Evolutionary conservation across 92 coral and sea anemone species (phyloP), one percentile per base, ranked within the genome.

Genomic region (Actinernus sp.): DNA sequence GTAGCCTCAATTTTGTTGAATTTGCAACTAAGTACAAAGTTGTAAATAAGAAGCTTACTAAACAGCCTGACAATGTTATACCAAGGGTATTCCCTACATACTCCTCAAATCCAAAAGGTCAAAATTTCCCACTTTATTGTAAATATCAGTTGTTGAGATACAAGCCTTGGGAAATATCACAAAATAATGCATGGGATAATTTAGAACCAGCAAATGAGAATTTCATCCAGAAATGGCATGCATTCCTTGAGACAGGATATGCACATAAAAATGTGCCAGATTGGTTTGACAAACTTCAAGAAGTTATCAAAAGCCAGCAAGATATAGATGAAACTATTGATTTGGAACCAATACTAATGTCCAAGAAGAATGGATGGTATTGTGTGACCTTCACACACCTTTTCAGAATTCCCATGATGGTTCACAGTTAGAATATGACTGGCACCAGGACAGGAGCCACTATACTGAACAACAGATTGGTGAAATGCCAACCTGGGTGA

Each of bases 101-200:
- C 60, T 84, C 81, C 34, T 33, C 74, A 21, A 84, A 84, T 19
- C 90, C 81, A 41, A 84, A 77, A 47, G 90, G 90, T 54, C 18
- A 13, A 44, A 70, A 71, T 31, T 78, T 53, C 46, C 63, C 81
- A 22, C 57, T 71, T 10, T 78, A 63, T 28, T 71, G 91, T 50
- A 85, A 85, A 57, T 85, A 71, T 50, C 91, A 85, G 48, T 68
- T 78, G 56, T 60, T 84, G 54, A 84, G 79, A 33, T 63, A 77
- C 63, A 67, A 67, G 46, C 75, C 58, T 50, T 73, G 79, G 79
- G 29, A 65, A 38, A 58, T 31, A 28, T 28, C 68, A 4, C 81
- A 68, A 44, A 40, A 71, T 18, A 67, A 85, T 85, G 87, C 87
- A n/a, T 83, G 89, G 89, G 78, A 34, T 67, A 45, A 45, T 56